Evolutionary conservation across 2,797 vertebrate genomes (phyloP).

Genomic region (Lacerta agilis): DNA sequence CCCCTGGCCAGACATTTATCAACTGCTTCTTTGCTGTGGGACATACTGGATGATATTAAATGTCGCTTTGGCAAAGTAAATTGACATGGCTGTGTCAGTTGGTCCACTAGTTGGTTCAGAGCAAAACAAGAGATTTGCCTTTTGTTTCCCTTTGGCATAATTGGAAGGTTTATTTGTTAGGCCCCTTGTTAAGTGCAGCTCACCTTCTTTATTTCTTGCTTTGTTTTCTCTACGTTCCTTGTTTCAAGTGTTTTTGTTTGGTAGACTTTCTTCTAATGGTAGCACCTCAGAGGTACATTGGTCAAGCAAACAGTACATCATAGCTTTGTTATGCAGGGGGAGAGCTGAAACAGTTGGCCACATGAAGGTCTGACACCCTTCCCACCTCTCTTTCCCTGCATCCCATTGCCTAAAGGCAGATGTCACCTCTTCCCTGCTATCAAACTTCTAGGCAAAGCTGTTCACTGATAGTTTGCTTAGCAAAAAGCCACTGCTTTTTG

Average conservation of each 20-base stretch:
- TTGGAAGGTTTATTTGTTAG: neutral
- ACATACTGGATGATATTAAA: neutral
- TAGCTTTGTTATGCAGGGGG: neutral
- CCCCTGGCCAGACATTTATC: neutral
- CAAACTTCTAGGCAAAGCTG: neutral
- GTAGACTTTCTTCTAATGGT: neutral
- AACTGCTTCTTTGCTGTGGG: neutral
- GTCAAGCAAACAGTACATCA: neutral
- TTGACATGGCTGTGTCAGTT: neutral
- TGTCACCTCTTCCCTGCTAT: neutral
- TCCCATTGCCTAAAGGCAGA: neutral
- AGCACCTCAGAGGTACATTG: neutral
- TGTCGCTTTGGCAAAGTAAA: neutral
- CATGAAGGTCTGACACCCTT: too few relatives aligned
- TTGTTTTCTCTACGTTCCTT: constrained; percentile 21
- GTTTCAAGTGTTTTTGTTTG: neutral
- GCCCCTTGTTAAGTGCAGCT: neutral
- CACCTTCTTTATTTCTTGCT: neutral
- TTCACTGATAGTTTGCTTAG: neutral
- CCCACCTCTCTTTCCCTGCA: too few relatives aligned
- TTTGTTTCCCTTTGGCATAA: constrained; percentile 20
- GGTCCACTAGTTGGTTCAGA: neutral
- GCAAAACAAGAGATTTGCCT: neutral
- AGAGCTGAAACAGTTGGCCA: neutral
- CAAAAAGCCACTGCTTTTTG: neutral